phyloP scores from a whole-genome alignment of 2,888 invertebrate species.

The Trissolcus brochymenae region DNA sequence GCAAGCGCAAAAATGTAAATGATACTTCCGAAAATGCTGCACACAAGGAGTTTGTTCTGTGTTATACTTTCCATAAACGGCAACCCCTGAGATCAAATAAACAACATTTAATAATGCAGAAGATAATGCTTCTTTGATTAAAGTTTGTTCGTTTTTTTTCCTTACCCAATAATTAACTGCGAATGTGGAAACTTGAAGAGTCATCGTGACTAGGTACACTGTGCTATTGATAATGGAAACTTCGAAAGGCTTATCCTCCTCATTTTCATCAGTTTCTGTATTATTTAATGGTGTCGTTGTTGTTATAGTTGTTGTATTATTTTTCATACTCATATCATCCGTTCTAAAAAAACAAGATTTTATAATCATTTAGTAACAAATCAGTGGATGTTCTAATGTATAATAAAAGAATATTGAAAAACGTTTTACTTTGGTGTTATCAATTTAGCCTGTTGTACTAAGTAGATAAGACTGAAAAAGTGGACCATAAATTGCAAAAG shows the following conservation, averaged over 20 bases:
- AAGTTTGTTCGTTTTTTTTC: slow-evolving; percentile 2
- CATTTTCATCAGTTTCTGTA: slow-evolving; percentile 17
- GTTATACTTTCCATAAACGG: slow-evolving; percentile 98
- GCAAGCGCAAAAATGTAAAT: slow-evolving; percentile 90
- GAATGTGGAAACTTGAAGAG: slow-evolving; percentile 98
- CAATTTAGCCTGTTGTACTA: slow-evolving; percentile 88
- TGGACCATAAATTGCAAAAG: slow-evolving; percentile 96
- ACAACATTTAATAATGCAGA: background rate
- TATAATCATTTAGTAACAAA: background rate
- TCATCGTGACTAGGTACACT: slow-evolving; percentile 98
- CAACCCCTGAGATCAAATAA: slow-evolving; percentile 84
- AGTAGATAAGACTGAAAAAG: slow-evolving; percentile 91
- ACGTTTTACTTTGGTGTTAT: slow-evolving; percentile 81
- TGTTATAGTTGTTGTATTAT: slow-evolving; percentile 1
- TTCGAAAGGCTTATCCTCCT: slow-evolving; percentile 88
- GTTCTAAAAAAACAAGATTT: slow-evolving; percentile 74
- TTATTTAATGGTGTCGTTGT: slow-evolving; percentile 12
- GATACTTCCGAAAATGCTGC: slow-evolving; percentile 91
- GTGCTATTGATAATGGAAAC: slow-evolving; percentile 98
- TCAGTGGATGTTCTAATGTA: background rate
- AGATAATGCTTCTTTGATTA: background rate
- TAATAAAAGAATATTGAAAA: background rate
- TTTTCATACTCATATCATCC: slow-evolving; percentile 72
- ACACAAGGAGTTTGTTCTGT: slow-evolving; percentile 94
- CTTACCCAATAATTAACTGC: slow-evolving; percentile 98